Conservation (phyloP, 64 coral and sea anemone genomes). For the Stylophora pistillata region DNA sequence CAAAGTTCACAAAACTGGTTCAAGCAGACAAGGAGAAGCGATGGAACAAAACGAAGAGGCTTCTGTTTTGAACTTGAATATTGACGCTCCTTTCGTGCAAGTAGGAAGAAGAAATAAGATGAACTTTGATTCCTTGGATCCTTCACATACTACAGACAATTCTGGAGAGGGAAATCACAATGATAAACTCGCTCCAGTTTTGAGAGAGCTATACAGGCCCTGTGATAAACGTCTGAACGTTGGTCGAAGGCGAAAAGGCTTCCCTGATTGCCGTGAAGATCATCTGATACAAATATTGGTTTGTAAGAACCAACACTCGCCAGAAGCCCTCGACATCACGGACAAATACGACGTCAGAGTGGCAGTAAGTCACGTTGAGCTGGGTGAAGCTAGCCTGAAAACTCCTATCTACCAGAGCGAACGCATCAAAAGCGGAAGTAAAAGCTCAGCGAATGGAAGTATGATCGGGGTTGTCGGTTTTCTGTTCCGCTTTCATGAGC, state of each 20-base stretch:
- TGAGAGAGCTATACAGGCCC: not conserved
- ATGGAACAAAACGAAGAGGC: not conserved
- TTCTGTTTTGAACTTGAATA: not conserved
- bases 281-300: conserved; percentile 11
- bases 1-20: not conserved
- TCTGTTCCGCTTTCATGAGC: conserved; percentile 8
- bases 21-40: not conserved
- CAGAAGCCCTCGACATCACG: not conserved
- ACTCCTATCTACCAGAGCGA: not conserved
- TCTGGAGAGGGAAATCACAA: not conserved
- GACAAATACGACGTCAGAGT: not conserved
- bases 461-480: not conserved
- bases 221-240: not conserved
- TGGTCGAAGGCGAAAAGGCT: not conserved
- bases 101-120: not conserved
- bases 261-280: not conserved
- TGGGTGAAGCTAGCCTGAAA: not conserved
- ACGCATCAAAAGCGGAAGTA: conserved; percentile 8
- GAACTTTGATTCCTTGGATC: not conserved
- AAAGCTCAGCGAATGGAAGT: not conserved
- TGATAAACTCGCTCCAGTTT: not conserved
- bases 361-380: not conserved
- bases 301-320: not conserved
- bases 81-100: not conserved
- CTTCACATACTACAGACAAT: not conserved